Percentiles rank a stretch among this genome's conserved stretches.
Conservation (phyloP, 1,140 invertebrate species). For the Pissodes strobi region DNA sequence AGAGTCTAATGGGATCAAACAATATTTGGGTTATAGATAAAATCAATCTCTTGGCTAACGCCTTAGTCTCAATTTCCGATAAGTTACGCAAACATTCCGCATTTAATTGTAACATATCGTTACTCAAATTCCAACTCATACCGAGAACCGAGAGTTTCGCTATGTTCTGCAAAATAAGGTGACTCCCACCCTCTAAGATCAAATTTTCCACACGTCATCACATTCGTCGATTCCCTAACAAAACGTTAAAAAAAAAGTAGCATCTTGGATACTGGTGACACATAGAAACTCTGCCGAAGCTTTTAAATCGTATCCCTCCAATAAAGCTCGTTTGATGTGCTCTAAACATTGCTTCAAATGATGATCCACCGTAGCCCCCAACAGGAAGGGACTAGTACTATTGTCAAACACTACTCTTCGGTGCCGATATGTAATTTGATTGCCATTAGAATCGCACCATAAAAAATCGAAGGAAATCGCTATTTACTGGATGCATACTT, state of each 20-base stretch:
- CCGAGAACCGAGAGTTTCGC: too few species aligned
- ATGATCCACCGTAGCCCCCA: conserved; percentile 44
- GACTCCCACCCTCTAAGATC: conserved; percentile 34
- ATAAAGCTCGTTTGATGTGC: background rate
- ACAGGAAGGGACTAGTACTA: conserved; percentile 49
- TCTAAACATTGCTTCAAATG: conserved; percentile 12
- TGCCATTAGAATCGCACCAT: conserved; percentile 10
- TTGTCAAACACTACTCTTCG: conserved; percentile 48
- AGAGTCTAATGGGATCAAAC: conserved; percentile 4
- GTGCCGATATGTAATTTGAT: conserved; percentile 29
- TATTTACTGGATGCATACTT: background rate
- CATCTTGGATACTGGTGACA: conserved; percentile 20
- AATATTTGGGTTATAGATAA: conserved; percentile 5
- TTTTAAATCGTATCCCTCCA: background rate
- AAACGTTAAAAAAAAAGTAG: conserved; percentile 5
- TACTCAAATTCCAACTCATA: background rate
- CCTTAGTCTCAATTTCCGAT: background rate
- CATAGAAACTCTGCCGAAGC: background rate
- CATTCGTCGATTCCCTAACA: conserved; percentile 11
- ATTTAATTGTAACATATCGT: background rate
- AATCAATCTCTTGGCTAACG: background rate
- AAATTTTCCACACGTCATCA: conserved; percentile 25
- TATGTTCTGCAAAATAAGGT: too few species aligned
- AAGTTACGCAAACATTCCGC: background rate
- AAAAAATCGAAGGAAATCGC: background rate